Percentiles rank a stretch among this genome's conserved stretches.
Conservation (phyloP, 2,797 vertebrate genomes). For the Sebastes hubbsi region DNA sequence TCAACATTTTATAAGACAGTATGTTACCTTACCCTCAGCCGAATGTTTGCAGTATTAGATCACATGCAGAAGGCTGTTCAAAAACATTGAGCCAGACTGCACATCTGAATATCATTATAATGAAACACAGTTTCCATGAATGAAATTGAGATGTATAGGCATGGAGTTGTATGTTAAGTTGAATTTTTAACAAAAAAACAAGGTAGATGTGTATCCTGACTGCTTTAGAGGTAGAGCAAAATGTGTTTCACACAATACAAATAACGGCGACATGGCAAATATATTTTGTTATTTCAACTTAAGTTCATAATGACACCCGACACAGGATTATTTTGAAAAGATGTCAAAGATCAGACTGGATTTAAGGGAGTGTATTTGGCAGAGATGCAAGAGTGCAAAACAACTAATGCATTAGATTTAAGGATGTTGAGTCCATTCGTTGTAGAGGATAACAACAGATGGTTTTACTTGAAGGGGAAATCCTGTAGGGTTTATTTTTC, state of each 20-base stretch:
- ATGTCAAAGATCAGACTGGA: constrained; percentile 1
- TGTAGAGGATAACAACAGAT: constrained; percentile 61
- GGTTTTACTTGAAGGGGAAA: constrained; percentile 69
- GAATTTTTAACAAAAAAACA: constrained; percentile 21
- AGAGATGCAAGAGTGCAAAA: constrained; percentile 34
- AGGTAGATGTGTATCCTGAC: neutral
- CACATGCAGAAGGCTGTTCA: constrained; percentile 58
- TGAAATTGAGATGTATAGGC: constrained; percentile 65
- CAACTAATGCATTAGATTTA: constrained; percentile 29
- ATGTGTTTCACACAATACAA: neutral
- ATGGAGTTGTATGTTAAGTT: constrained; percentile 18
- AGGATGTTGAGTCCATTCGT: constrained; percentile 42
- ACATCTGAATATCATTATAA: constrained; percentile 74
- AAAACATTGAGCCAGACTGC: constrained; percentile 51
- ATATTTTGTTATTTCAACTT: neutral
- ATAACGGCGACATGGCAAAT: neutral
- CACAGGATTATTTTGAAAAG: constrained; percentile 10
- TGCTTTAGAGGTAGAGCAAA: neutral
- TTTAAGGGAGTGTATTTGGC: constrained; percentile 15
- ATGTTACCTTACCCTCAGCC: constrained; percentile 56
- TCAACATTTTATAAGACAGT: constrained; percentile 56
- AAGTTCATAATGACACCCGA: neutral
- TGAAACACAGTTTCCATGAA: constrained; percentile 61
- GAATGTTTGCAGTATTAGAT: constrained; percentile 70
- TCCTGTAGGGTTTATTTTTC: constrained; percentile 71